Percentiles rank a stretch among this genome's conserved stretches.
These are phyloP conservation scores for Scaptomyza montana DNA, from an alignment of 1,140 invertebrate species.

Conservation along the genomic window DNA sequence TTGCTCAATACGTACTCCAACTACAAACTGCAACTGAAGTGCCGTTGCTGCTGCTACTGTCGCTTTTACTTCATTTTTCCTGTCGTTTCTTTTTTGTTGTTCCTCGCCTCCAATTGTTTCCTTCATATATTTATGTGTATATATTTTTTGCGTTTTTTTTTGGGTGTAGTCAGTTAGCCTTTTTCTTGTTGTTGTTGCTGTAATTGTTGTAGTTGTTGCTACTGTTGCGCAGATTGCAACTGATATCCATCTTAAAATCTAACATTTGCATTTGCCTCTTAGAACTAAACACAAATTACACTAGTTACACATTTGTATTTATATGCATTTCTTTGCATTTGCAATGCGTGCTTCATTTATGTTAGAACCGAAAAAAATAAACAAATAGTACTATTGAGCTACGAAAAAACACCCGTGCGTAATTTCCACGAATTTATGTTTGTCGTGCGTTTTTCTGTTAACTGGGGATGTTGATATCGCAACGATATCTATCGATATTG, in stretches of 20 bases:
- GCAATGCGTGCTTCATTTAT: slow-evolving; percentile 29
- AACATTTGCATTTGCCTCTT: slow-evolving; percentile 26
- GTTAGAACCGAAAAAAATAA: slow-evolving; percentile 51
- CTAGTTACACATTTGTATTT: slow-evolving; percentile 8
- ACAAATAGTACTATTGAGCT: slow-evolving; percentile 47
- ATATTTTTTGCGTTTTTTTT: slow-evolving; percentile 3
- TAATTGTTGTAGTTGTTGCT: slow-evolving; percentile 11
- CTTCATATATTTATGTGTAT: not conserved
- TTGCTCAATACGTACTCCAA: slow-evolving; percentile 45
- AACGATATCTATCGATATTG: slow-evolving; percentile 14
- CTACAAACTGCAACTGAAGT: slow-evolving; percentile 63
- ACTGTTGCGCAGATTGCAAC: slow-evolving; percentile 39
- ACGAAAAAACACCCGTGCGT: slow-evolving; percentile 47
- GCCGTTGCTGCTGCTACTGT: slow-evolving; percentile 48
- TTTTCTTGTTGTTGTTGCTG: slow-evolving; percentile 17
- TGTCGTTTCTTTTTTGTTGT: slow-evolving; percentile 41
- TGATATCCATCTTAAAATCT: slow-evolving; percentile 40
- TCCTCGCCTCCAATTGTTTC: slow-evolving; percentile 34
- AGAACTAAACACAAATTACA: slow-evolving; percentile 34
- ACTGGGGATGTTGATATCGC: slow-evolving; percentile 22
- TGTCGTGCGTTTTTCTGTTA: slow-evolving; percentile 33
- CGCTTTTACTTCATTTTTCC: slow-evolving; percentile 54
- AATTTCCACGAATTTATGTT: slow-evolving; percentile 45
- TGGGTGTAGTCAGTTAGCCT: slow-evolving; percentile 47
- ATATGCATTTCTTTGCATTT: slow-evolving; percentile 13